Percentiles rank a stretch among this genome's conserved stretches.
These are phyloP conservation scores for Melolontha melolontha DNA, from an alignment of 2,888 invertebrate species.

Conservation along the genomic window DNA sequence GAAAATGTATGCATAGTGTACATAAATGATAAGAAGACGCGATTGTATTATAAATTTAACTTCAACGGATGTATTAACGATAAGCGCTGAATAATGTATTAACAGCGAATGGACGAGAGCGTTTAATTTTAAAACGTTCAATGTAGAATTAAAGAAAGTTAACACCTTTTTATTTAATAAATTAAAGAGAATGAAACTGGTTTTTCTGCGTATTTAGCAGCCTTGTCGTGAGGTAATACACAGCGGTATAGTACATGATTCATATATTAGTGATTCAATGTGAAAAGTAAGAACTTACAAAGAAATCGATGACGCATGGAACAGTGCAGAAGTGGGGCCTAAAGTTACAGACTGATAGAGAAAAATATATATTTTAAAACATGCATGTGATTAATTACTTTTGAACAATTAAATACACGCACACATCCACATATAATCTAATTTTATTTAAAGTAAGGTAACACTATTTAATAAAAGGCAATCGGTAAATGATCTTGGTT, in stretches of 20 bases:
- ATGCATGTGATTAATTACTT: too few species aligned
- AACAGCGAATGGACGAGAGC: neutral
- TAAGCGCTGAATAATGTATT: slow-evolving; percentile 3
- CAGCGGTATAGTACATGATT: slow-evolving; percentile 9
- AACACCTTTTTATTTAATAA: neutral
- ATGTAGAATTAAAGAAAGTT: too few species aligned
- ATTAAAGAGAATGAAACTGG: slow-evolving; percentile 14
- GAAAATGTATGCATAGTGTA: too few species aligned
- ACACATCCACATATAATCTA: too few species aligned
- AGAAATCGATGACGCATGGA: slow-evolving; percentile 36
- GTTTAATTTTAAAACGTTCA: too few species aligned
- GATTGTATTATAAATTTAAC: slow-evolving; percentile 31
- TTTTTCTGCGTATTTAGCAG: neutral
- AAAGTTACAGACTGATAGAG: neutral
- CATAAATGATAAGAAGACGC: slow-evolving; percentile 9
- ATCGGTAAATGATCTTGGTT: too few species aligned
- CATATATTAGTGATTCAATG: slow-evolving; percentile 21
- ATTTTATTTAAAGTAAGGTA: too few species aligned
- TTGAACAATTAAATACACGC: too few species aligned
- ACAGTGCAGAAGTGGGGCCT: neutral
- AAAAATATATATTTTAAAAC: neutral
- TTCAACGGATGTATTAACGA: slow-evolving; percentile 25
- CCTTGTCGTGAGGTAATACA: slow-evolving; percentile 3
- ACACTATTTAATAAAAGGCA: too few species aligned
- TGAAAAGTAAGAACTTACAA: slow-evolving; percentile 20